Evolutionary conservation across 2,113 vertebrate genomes (phyloP).

Genomic region (Echinops telfairi): DNA sequence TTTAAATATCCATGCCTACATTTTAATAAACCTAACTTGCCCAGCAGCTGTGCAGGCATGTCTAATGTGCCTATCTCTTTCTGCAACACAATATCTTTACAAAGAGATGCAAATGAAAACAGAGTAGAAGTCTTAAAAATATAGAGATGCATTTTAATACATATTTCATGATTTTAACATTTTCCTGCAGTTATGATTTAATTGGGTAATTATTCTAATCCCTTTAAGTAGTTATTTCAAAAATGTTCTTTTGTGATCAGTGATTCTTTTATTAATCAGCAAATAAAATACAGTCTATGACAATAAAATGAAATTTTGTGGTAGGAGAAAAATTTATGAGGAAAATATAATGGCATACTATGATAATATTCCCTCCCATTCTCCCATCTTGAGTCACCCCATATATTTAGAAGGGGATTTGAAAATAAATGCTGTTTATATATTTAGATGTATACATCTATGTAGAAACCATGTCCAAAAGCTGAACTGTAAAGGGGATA

Average conservation of each 20-base stretch:
- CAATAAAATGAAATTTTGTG: conserved; percentile 15
- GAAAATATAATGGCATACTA: background rate
- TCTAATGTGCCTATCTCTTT: background rate
- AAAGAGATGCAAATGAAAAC: conserved; percentile 65
- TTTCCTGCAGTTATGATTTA: conserved; percentile 72
- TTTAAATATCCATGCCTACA: conserved; percentile 47
- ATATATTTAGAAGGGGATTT: conserved; percentile 41
- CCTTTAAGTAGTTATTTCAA: conserved; percentile 62
- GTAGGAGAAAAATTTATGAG: background rate
- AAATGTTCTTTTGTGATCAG: conserved; percentile 60
- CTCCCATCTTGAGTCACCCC: background rate
- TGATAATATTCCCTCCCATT: background rate
- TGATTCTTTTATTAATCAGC: conserved; percentile 55
- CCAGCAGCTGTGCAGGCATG: background rate
- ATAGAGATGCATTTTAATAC: conserved; percentile 55
- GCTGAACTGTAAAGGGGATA: conserved; percentile 44
- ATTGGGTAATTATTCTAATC: conserved; percentile 76
- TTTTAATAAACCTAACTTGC: conserved; percentile 54
- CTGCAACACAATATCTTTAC: conserved; percentile 24
- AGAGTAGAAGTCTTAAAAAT: conserved; percentile 69
- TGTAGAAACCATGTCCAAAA: conserved; percentile 49
- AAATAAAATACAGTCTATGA: conserved; percentile 34
- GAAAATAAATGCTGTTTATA: conserved; percentile 59
- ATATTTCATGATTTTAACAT: conserved; percentile 75
- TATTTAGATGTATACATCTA: conserved; percentile 50